Evolutionary conservation across 2,113 vertebrate genomes (phyloP).

Genomic region (Cisticola juncidis): DNA sequence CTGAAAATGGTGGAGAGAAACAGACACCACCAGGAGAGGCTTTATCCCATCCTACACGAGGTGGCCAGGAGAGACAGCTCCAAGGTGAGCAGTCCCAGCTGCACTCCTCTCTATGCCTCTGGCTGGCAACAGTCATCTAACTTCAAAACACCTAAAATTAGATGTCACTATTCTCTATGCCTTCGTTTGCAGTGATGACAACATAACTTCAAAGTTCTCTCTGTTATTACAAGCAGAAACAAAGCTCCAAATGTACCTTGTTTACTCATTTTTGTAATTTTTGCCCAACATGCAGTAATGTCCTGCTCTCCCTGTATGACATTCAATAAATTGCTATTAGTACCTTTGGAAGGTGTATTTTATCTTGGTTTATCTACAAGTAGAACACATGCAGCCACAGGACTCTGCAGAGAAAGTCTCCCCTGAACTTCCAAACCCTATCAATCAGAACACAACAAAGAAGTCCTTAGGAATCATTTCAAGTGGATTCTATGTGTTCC

Average conservation of each 20-base stretch:
- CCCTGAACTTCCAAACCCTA: not conserved
- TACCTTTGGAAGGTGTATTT: not conserved
- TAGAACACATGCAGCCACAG: not conserved
- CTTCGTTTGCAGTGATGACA: not conserved
- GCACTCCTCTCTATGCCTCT: not conserved
- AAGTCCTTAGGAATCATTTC: not conserved
- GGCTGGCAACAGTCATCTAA: not conserved
- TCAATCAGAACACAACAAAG: not conserved
- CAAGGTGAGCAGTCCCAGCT: accelerated
- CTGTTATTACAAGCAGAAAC: not conserved
- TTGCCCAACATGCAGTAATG: not conserved
- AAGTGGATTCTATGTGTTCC: not conserved
- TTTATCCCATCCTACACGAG: not conserved
- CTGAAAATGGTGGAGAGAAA: not conserved
- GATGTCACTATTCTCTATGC: not conserved
- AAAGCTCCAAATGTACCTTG: not conserved
- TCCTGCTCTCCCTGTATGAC: not conserved
- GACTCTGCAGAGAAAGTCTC: not conserved
- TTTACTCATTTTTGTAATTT: not conserved
- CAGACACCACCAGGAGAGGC: not conserved
- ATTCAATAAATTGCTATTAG: not conserved
- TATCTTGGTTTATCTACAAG: not conserved
- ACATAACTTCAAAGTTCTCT: not conserved
- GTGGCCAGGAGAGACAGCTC: not conserved
- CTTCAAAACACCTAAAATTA: not conserved